phyloP scores from a whole-genome alignment of 2,797 vertebrate species.

The Calcarius lapponicus region DNA sequence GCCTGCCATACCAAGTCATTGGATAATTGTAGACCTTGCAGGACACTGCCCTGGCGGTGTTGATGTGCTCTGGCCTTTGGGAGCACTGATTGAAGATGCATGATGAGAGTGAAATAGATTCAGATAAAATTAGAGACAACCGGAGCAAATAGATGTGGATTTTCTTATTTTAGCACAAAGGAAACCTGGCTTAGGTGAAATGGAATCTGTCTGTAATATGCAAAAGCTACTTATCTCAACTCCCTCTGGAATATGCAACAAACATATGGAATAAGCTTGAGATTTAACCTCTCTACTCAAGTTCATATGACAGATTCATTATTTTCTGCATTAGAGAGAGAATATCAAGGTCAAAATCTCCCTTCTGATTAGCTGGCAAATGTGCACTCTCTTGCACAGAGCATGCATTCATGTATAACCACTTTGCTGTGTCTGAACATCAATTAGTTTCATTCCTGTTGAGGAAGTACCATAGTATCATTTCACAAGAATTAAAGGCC shows the following conservation, averaged over 20 bases:
- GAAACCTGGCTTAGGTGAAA: slow-evolving; percentile 51
- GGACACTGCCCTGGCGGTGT: neutral
- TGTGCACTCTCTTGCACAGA: neutral
- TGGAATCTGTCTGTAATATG: slow-evolving; percentile 62
- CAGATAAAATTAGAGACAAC: slow-evolving; percentile 58
- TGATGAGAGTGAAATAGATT: slow-evolving; percentile 43
- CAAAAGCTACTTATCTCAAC: slow-evolving; percentile 50
- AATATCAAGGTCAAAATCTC: slow-evolving; percentile 35
- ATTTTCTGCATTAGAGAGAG: slow-evolving; percentile 34
- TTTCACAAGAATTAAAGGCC: slow-evolving; percentile 23
- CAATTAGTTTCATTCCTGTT: slow-evolving; percentile 28
- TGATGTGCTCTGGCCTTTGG: slow-evolving; percentile 19
- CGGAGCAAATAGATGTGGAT: neutral
- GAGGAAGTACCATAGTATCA: neutral
- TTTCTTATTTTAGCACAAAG: slow-evolving; percentile 55
- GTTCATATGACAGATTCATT: slow-evolving; percentile 33
- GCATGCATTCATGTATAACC: neutral
- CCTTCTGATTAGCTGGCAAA: slow-evolving; percentile 27
- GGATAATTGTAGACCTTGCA: slow-evolving; percentile 47
- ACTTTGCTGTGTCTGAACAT: neutral
- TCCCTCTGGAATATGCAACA: slow-evolving; percentile 37
- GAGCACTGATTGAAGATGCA: slow-evolving; percentile 16
- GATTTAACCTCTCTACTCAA: neutral
- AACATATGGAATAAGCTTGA: slow-evolving; percentile 26
- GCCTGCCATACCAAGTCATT: slow-evolving; percentile 27